A percentile compares a stretch with the other conserved stretches of the same genome.
phyloP scores from a whole-genome alignment of 1,140 invertebrate species.

The Pseudachorutes palmiensis region DNA sequence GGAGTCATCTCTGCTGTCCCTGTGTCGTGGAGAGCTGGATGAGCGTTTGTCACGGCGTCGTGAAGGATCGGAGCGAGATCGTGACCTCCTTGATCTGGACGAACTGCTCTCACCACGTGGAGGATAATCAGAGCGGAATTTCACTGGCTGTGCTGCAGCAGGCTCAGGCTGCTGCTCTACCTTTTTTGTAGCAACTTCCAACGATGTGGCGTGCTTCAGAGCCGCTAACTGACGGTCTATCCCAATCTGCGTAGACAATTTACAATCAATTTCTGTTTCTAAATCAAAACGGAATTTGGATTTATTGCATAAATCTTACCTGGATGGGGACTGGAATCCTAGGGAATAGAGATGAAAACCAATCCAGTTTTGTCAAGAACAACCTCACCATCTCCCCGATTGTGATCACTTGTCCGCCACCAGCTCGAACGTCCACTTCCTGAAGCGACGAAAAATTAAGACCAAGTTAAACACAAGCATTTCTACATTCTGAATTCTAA shows the following conservation, averaged over 20 bases:
- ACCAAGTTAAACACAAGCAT: neutral
- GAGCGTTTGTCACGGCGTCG: neutral
- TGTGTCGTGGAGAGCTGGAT: constrained; percentile 8
- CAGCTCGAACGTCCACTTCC: constrained; percentile 94
- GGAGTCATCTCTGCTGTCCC: neutral
- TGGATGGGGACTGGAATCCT: constrained; percentile 99
- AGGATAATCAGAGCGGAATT: constrained; percentile 3
- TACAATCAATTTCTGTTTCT: neutral
- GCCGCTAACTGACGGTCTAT: constrained; percentile 36
- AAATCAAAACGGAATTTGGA: neutral
- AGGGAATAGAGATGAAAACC: constrained; percentile 97
- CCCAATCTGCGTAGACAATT: constrained; percentile 22
- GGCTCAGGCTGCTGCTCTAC: neutral
- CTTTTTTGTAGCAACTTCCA: constrained; percentile 23
- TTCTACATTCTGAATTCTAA: neutral
- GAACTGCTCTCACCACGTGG: neutral
- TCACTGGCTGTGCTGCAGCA: neutral
- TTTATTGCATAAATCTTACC: constrained; percentile 45
- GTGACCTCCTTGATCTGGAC: neutral
- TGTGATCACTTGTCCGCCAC: constrained; percentile 85
- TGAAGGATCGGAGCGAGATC: constrained; percentile 7
- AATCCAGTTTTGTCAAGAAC: constrained; percentile 91
- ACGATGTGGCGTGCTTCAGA: constrained; percentile 34
- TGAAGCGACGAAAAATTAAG: constrained; percentile 40
- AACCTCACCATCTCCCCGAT: constrained; percentile 90